These are phyloP conservation scores for Thera obeliscata DNA, from an alignment of 2,888 invertebrate species.

Conservation along the genomic window DNA sequence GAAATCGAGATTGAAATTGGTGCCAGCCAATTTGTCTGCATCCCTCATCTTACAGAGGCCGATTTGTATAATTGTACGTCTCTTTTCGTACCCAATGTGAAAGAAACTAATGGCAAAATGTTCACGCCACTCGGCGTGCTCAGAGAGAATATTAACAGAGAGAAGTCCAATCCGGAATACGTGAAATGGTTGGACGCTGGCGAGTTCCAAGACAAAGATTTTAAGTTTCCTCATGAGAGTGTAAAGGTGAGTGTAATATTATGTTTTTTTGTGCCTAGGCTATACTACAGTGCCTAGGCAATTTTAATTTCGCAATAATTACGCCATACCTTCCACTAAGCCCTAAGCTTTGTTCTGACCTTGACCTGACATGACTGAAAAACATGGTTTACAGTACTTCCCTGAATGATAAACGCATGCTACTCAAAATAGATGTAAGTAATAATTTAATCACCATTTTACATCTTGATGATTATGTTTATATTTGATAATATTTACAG, in stretches of 20 bases:
- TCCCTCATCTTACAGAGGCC: slow-evolving; percentile 81
- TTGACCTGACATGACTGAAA: slow-evolving; percentile 33
- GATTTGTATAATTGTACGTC: slow-evolving; percentile 78
- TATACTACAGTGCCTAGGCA: not conserved
- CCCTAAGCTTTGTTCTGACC: slow-evolving; percentile 29
- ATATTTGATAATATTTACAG: too few relatives aligned
- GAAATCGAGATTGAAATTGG: slow-evolving; percentile 82
- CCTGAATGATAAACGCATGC: not conserved
- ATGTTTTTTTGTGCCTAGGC: not conserved
- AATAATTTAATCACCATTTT: too few relatives aligned
- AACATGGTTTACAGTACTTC: not conserved
- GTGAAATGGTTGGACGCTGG: slow-evolving; percentile 71
- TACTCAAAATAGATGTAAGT: too few relatives aligned
- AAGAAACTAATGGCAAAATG: slow-evolving; percentile 76
- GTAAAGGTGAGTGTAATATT: slow-evolving; percentile 53
- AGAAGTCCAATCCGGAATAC: slow-evolving; percentile 69
- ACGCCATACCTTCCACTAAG: slow-evolving; percentile 4
- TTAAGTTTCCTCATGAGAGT: slow-evolving; percentile 81
- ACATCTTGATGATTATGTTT: too few relatives aligned
- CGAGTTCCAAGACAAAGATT: slow-evolving; percentile 67
- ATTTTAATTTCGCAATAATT: slow-evolving; percentile 24
- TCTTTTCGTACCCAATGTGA: slow-evolving; percentile 78
- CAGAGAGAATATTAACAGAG: slow-evolving; percentile 69
- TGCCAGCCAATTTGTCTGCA: slow-evolving; percentile 78
- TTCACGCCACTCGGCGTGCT: slow-evolving; percentile 78